Base-by-base conservation (phyloP, 2,888 invertebrate genomes). In the Fragum sueziense region DNA sequence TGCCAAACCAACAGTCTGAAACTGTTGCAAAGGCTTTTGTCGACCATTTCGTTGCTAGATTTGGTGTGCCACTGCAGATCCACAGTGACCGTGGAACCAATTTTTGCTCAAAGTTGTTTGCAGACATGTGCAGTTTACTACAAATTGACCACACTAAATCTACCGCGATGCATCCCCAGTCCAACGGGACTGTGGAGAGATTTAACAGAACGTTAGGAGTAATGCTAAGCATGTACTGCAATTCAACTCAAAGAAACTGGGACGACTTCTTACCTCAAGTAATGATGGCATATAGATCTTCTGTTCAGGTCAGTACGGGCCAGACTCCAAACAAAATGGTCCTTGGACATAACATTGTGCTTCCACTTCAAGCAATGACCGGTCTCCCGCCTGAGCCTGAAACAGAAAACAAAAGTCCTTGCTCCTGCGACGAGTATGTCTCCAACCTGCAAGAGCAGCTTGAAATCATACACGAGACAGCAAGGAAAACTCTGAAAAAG, bases 161-260 rank as follows among this genome's bases (percentile, higher is more conserved):
- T n/a, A n/a, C 52, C 52, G 34, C 67, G 29, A 67, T 68, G 31
- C 57, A 41, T n/a, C 82, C 84, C 11, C 78, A 77, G 59, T 59
- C 79, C 0, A 81, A 91, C 76, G 91, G 88, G 0, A 31, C 74
- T 20, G 82, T 85, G 0, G 90, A 91, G 70, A 25, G 89, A n/a
- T 84, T 82, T 41, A 87, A 89, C 76, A 61, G 82, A 25, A 90
- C 88, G 0, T n/a, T n/a, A n/a, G n/a, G n/a, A n/a, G n/a, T n/a
- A n/a, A n/a, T n/a, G n/a, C n/a, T n/a, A n/a, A n/a, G n/a, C n/a
- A n/a, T n/a, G n/a, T n/a, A n/a, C n/a, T n/a, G n/a, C n/a, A n/a
- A n/a, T n/a, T n/a, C n/a, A n/a, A n/a, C n/a, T n/a, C n/a, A n/a
- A n/a, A n/a, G n/a, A n/a, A n/a, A n/a, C n/a, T n/a, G n/a, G n/a